Base-by-base conservation (phyloP, 2,797 vertebrate species). In the Babyrousa celebensis region DNA sequence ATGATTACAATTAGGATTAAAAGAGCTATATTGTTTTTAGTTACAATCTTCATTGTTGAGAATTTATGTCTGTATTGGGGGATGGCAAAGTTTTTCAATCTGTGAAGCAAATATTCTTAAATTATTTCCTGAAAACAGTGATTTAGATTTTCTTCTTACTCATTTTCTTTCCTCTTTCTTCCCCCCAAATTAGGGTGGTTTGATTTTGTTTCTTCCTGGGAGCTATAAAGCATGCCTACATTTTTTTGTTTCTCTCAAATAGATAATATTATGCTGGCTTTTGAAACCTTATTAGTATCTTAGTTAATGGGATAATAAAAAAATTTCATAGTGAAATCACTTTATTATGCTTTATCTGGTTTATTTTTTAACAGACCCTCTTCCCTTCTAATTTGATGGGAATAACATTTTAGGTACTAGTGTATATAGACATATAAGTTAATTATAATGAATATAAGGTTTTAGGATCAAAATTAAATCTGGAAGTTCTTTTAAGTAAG, bases 341-440 rank as follows among this genome's bases (percentile, higher is more conserved):
- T 94, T 94, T 91, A 58, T 86, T 74, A 72, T 62, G 79, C 43
- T 95, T 95, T 95, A 36, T 52, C 25, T 92, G 32, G 17, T 74
- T 84, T 60, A 79, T 63, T 84, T 75, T 56, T 6, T 63, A 48
- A 71, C 4, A 92, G 16, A 63, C 25, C 9, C 6, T 52, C 16
- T 11, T 7, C 2, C 52, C 89, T 70, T 88, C 23, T 94, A 85
- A 32, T 82, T 85, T 88, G 79, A 27, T 91, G 70, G 78, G 14
- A 88, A 58, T 91, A 79, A 72, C 16, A 71, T 82, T 86, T 91
- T 89, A 93, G 75, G 48, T 86, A 40, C 25, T 68, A 85, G 0
- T 74, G 25, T 79, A 56, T 17, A 25, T 68, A 71, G 56, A 6
- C 52, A 36, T 29, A 25, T 60, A 32, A 85, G 21, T 86, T 89